Conservation (phyloP, 2,113 vertebrate genomes). For the Mormoops blainvillei region DNA sequence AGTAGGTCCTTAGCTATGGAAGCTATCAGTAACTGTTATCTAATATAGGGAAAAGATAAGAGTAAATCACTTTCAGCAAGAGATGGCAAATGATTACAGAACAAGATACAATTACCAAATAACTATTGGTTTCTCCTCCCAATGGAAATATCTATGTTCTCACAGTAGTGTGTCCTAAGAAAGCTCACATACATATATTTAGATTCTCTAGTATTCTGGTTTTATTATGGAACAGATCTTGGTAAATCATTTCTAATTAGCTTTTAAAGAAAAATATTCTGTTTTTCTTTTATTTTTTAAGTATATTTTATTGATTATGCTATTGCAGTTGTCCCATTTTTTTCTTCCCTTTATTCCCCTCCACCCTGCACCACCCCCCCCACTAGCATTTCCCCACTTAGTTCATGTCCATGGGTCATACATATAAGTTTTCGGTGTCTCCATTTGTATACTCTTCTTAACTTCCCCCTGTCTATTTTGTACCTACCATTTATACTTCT, state of each 20-base stretch:
- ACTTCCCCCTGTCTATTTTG: too few relatives aligned
- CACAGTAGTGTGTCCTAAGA: neutral
- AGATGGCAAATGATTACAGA: slow-evolving; percentile 51
- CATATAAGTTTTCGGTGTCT: too few relatives aligned
- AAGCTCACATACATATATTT: neutral
- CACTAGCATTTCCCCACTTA: too few relatives aligned
- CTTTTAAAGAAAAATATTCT: slow-evolving; percentile 36
- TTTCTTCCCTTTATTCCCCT: too few relatives aligned
- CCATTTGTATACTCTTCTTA: too few relatives aligned
- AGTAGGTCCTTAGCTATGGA: neutral
- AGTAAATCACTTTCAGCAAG: neutral
- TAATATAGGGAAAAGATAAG: neutral
- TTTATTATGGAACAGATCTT: slow-evolving; percentile 19
- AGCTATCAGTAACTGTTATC: neutral
- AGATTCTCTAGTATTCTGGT: neutral
- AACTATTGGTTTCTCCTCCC: slow-evolving; percentile 39
- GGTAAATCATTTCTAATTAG: slow-evolving; percentile 30
- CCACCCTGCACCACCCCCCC: too few relatives aligned
- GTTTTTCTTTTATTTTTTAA: too few relatives aligned
- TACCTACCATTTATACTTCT: too few relatives aligned
- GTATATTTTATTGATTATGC: too few relatives aligned
- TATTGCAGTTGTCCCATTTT: too few relatives aligned
- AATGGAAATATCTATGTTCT: slow-evolving; percentile 49
- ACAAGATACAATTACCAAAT: slow-evolving; percentile 56
- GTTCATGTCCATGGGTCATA: too few relatives aligned